Conservation (phyloP, 2,888 invertebrate species). For the Watsonalla cultraria region DNA sequence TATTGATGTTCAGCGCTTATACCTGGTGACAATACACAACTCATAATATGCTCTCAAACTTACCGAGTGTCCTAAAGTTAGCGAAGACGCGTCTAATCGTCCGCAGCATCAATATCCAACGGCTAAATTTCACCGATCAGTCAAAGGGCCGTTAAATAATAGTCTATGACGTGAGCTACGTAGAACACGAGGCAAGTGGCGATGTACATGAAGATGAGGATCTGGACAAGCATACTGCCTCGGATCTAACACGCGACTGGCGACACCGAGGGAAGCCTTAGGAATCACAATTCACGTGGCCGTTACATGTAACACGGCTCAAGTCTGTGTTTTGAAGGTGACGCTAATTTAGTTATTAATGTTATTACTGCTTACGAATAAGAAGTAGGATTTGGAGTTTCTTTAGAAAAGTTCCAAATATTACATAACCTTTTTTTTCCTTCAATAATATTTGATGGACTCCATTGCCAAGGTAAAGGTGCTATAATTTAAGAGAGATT, state of each 20-base stretch:
- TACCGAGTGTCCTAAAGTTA: constrained; percentile 45
- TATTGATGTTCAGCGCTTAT: too few species aligned
- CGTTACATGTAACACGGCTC: background rate
- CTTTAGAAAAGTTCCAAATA: background rate
- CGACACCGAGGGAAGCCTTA: constrained; percentile 31
- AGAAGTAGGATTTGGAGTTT: background rate
- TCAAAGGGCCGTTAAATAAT: constrained; percentile 53
- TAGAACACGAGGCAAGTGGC: constrained; percentile 70
- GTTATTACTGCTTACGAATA: background rate
- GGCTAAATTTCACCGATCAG: constrained; percentile 1
- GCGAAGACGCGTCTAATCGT: constrained; percentile 14
- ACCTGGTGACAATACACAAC: too few species aligned
- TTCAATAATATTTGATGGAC: too few species aligned
- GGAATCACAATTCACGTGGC: constrained; percentile 31
- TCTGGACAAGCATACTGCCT: constrained; percentile 68
- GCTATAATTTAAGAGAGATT: too few species aligned
- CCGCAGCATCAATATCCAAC: constrained; percentile 6
- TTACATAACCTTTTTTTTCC: too few species aligned
- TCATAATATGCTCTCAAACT: constrained; percentile 36
- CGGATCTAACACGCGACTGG: constrained; percentile 22
- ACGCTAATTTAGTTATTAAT: background rate
- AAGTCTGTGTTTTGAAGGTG: background rate
- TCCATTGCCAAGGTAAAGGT: too few species aligned
- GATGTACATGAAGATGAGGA: constrained; percentile 74
- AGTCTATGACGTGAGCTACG: constrained; percentile 70